Evolutionary conservation across 2,888 invertebrate species (phyloP), one percentile per base, ranked within the genome.

Genomic region (Agapostemon virescens): DNA sequence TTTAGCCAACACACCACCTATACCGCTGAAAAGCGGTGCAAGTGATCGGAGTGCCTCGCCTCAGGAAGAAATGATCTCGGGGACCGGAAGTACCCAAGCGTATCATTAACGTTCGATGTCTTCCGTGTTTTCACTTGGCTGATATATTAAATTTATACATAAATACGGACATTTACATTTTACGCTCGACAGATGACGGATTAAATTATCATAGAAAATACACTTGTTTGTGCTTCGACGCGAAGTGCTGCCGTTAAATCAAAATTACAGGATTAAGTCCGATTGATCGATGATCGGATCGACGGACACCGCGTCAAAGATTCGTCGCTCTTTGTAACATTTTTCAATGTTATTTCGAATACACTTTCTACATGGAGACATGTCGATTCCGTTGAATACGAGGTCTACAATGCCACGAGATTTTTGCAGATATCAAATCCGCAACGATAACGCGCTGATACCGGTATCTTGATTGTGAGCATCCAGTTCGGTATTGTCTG

Each of bases 401-500:
- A 66, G 73, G 40, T 69, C n/a, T 61, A 83, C 83, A 72, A 87
- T 87, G 85, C 74, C 87, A 67, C 73, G 74, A 75, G 74, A 77
- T 80, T 81, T 76, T 79, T 58, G 49, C 68, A 81, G 83, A 84
- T 88, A 88, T 81, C 79, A 42, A 74, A 67, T 68, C 61, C 58
- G 78, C 70, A 72, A 83, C 69, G 88, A 88, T 88, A 88, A 88
- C 84, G 66, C 70, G 36, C 81, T 85, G 88, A 88, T 88, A 88
- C 72, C 69, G 82, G 66, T 87, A 85, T 83, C 88, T 84, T 81
- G 84, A 86, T 82, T 71, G 74, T 69, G 42, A 69, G 69, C 74
- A 63, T 38, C 17, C 68, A 74, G 76, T 82, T 63, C 45, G 73
- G 64, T 52, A 77, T 80, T 79, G 80, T 75, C 71, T 66, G 11